Base-by-base conservation (phyloP, 2,797 vertebrate genomes). In the Sciurus carolinensis region DNA sequence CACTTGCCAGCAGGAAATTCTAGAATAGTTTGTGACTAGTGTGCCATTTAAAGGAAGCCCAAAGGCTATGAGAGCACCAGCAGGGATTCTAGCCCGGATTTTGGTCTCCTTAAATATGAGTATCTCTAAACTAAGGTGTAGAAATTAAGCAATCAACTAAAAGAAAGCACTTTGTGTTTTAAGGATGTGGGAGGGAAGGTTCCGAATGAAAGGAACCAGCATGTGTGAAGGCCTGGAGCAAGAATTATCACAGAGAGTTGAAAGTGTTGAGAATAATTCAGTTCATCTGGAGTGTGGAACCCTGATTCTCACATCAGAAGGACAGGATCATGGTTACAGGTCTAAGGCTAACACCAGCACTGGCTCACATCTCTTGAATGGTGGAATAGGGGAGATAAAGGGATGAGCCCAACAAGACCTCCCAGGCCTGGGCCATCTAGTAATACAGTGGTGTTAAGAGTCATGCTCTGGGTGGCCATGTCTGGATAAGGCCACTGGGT, bases 11-110 rank as follows among this genome's bases (percentile, higher is more conserved):
- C 47, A 64, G 72, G 33, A 50, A 75, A 11, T 24, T 57, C n/a
- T 12, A 12, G 62, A 75, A 44, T 1, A 15, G 67, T 20, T 8
- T 20, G 22, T 22, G 26, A 15, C 4, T 2, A 47, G 50, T 36
- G 50, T 36, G 0, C 71, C 42, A 1, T 39, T 33, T 0, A 50
- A 42, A 26, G 39, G 30, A 39, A 13, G 50, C 1, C 13, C 59
- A n/a, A 54, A 30, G 66, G 11, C 44, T 36, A 11, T 10, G 11
- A 66, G 44, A 62, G n/a, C 12, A 52, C 33, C 54, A 33, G 84
- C 7, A 76, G 6, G n/a, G 50, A 93, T 30, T 7, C 22, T 66
- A 57, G 47, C 11, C 59, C 47, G 67, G 75, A 82, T 14, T 20
- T 52, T 5, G 10, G 42, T 54, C 30, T 71, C 72, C 20, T 9